Conservation (phyloP, 2,797 vertebrate genomes). For the Euthynnus affinis region DNA sequence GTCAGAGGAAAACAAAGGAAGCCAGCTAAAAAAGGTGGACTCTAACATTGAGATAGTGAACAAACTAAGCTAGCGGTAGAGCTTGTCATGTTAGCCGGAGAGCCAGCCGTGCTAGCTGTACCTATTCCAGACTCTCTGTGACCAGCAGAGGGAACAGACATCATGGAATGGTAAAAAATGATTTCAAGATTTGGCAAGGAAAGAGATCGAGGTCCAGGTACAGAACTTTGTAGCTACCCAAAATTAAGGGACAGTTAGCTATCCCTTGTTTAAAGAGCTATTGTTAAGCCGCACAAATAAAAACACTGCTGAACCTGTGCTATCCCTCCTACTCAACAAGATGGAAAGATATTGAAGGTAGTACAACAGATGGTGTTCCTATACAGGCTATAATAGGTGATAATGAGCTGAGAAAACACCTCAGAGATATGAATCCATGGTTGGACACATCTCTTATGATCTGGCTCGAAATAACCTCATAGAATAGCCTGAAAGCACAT, state of each 20-base stretch:
- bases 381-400: neutral
- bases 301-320: neutral
- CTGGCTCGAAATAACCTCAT: neutral
- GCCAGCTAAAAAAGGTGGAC: too few species aligned
- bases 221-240: neutral
- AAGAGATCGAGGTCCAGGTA: neutral
- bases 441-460: neutral
- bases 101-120: neutral
- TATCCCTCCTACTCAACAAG: conserved; percentile 4
- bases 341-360: neutral
- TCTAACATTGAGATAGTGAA: too few species aligned
- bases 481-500: neutral
- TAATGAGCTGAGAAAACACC: neutral
- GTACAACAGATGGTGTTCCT: neutral
- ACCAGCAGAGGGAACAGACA: neutral
- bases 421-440: neutral
- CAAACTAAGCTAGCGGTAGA: too few species aligned
- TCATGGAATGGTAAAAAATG: conserved; percentile 8
- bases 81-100: too few species aligned
- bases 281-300: conserved; percentile 1
- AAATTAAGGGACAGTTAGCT: neutral
- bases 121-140: conserved; percentile 8
- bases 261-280: conserved; percentile 1
- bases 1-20: too few species aligned
- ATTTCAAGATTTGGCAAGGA: neutral